Evolutionary conservation across 2,113 vertebrate species (phyloP).

Genomic region (Pseudorhombus dupliciocellatus): DNA sequence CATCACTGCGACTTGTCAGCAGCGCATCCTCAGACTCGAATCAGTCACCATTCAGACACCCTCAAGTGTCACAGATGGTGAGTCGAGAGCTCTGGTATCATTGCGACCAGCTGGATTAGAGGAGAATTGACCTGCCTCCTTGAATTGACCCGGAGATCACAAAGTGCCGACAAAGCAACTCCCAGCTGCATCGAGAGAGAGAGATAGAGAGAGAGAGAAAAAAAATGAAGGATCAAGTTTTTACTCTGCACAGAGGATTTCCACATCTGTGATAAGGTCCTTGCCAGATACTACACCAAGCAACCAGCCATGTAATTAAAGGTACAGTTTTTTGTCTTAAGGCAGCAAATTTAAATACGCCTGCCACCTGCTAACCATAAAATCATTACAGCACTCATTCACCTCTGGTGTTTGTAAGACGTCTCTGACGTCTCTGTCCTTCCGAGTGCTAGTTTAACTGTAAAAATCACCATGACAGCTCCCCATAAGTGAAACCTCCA

Average conservation of each 20-base stretch:
- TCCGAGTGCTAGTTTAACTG: background rate
- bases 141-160: constrained; percentile 22
- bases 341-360: background rate
- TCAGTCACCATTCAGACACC: constrained; percentile 20
- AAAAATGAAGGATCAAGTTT: constrained; percentile 19
- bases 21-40: constrained; percentile 3
- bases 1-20: background rate
- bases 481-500: too few relatives aligned
- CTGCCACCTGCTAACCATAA: background rate
- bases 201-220: background rate
- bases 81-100: constrained; percentile 2
- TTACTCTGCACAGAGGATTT: constrained; percentile 15
- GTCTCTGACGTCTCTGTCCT: background rate
- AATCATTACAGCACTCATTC: constrained; percentile 1
- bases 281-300: constrained; percentile 14
- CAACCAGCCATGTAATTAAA: constrained; percentile 12
- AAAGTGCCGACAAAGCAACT: constrained; percentile 36
- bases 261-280: constrained; percentile 7
- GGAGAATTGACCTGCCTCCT: constrained; percentile 14
- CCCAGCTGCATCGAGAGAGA: constrained; percentile 9
- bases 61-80: constrained; percentile 6
- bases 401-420: background rate
- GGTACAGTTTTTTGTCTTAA: background rate
- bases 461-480: too few relatives aligned
- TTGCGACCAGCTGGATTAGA: background rate